Conservation (phyloP, 2,113 vertebrate genomes). For the Thunnus thynnus region DNA sequence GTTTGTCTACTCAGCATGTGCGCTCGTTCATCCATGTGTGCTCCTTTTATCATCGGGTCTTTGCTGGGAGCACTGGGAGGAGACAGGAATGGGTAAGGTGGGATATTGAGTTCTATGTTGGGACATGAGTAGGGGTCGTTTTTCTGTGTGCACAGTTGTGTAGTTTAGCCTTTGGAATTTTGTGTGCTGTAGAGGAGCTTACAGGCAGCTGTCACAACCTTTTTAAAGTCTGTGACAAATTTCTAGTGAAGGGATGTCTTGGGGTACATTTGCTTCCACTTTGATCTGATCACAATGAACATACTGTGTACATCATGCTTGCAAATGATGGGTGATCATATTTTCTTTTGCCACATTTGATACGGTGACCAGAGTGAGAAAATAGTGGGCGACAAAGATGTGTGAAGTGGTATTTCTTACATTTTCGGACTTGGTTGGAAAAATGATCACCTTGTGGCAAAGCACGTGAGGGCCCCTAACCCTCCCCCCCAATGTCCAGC, state of each 20-base stretch:
- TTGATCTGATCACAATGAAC: background rate
- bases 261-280: background rate
- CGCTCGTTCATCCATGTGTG: background rate
- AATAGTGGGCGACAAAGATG: background rate
- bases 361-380: background rate
- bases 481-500: background rate
- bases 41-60: background rate
- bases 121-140: background rate
- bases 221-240: conserved; percentile 35
- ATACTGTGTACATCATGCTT: background rate
- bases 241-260: background rate
- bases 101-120: conserved; percentile 16
- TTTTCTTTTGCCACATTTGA: background rate
- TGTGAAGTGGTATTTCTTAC: background rate
- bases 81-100: background rate
- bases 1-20: background rate
- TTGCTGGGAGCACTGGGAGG: conserved; percentile 11
- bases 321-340: background rate
- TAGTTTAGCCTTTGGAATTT: conserved; percentile 32
- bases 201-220: conserved; percentile 35
- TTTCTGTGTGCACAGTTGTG: background rate
- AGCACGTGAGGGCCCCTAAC: background rate
- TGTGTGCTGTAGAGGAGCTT: conserved; percentile 19
- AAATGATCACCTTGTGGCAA: background rate
- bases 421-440: background rate